phyloP scores from a whole-genome alignment of 2,888 invertebrate genomes.

The Leptarthrus brevirostris region DNA sequence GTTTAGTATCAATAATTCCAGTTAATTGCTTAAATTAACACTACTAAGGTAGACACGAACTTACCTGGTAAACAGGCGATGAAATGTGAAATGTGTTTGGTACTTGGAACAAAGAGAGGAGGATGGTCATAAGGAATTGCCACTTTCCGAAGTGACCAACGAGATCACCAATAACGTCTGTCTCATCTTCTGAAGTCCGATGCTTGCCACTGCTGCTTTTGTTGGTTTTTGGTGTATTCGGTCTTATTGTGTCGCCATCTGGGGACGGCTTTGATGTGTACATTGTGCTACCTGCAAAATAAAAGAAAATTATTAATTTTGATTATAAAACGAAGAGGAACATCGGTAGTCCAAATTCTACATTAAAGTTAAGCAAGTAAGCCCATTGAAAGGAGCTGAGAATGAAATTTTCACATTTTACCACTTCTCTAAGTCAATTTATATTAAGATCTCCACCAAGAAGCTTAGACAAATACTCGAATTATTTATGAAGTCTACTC shows the following conservation, averaged over 20 bases:
- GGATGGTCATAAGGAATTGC: constrained; percentile 80
- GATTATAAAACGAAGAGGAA: not conserved
- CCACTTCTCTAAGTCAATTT: too few relatives aligned
- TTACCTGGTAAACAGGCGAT: constrained; percentile 78
- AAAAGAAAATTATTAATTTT: constrained; percentile 50
- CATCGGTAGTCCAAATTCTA: too few relatives aligned
- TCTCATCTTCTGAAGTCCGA: constrained; percentile 67
- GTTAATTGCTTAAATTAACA: too few relatives aligned
- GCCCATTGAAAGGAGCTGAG: too few relatives aligned
- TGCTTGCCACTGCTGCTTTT: not conserved
- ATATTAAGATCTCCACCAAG: too few relatives aligned
- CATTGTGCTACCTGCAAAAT: constrained; percentile 58
- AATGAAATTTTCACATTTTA: too few relatives aligned
- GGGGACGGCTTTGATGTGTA: constrained; percentile 64
- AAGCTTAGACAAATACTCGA: too few relatives aligned
- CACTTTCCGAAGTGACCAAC: constrained; percentile 82
- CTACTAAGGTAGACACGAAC: too few relatives aligned
- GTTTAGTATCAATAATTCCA: too few relatives aligned
- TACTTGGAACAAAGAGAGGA: constrained; percentile 80
- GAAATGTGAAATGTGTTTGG: constrained; percentile 86
- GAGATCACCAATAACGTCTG: constrained; percentile 75
- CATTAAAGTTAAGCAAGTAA: too few relatives aligned
- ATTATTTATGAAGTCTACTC: too few relatives aligned
- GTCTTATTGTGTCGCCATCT: constrained; percentile 55
- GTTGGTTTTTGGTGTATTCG: constrained; percentile 49